phyloP scores from a whole-genome alignment of 1,140 invertebrate genomes.

The Drosophila mayri region DNA sequence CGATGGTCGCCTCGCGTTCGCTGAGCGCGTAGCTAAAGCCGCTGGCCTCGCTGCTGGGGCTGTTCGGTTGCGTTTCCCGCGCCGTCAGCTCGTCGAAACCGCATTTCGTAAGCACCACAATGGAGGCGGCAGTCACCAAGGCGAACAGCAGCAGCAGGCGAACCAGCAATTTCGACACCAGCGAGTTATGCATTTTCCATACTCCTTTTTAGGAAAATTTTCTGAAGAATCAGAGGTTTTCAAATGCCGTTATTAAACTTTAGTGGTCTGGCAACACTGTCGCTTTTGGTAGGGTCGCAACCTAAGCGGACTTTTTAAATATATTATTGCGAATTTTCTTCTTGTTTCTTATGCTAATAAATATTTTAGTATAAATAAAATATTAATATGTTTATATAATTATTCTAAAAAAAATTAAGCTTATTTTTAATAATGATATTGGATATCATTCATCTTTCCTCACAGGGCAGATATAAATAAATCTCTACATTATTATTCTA shows the following conservation, averaged over 20 bases:
- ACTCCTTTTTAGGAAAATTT: conserved; percentile 5
- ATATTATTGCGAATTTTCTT: not conserved
- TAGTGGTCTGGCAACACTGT: not conserved
- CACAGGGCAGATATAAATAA: no score
- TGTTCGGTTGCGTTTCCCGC: conserved; percentile 43
- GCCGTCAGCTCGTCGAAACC: conserved; percentile 69
- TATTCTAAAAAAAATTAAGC: no score
- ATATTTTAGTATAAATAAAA: no score
- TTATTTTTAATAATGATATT: no score
- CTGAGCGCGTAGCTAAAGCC: conserved; percentile 51
- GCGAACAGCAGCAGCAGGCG: conserved; percentile 71
- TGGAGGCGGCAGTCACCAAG: conserved; percentile 60
- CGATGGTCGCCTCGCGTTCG: conserved; percentile 61
- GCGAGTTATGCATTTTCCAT: conserved; percentile 80
- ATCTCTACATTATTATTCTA: no score
- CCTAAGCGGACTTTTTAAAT: not conserved
- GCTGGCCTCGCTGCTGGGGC: conserved; percentile 63
- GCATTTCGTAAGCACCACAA: conserved; percentile 68
- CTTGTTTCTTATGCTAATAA: no score
- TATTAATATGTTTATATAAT: no score
- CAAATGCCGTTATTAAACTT: not conserved
- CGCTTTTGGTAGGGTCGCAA: not conserved
- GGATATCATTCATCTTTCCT: no score
- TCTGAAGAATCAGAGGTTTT: not conserved
- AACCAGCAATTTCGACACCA: conserved; percentile 63